Evolutionary conservation across 1,140 invertebrate species (phyloP), one percentile per base, ranked within the genome.

Genomic region (Pseudomyrmex sp.): DNA sequence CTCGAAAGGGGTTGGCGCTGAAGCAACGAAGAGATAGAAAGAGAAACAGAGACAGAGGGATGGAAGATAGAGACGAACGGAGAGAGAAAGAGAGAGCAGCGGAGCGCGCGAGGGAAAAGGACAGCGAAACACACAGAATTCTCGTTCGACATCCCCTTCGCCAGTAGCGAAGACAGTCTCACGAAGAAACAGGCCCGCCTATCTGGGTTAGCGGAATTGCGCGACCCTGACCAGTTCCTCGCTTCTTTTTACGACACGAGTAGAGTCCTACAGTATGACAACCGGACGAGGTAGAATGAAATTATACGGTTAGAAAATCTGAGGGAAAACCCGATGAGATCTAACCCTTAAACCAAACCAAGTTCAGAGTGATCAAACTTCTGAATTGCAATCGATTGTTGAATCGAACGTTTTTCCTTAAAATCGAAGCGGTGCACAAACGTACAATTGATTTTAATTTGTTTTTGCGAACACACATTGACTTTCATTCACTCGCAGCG

Each of bases 1-100:
- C 65, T 84, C 84, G 87, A 89, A 86, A 90, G 90, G 56, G 73
- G 87, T 85, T 86, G 70, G 83, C 87, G 74, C 62, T 84, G 69
- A 65, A 72, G 68, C 63, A 68, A 65, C 15, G 82, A 44, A 12
- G 50, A 70, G 83, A 88, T 56, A 82, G 85, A 87, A 73, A 84
- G 80, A 89, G 62, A 74, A 2, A 5, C n/a, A 61, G 56, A 9
- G 18, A 2, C 58, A 48, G 20, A 61, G 12, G 59, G 26, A 18
- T n/a, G 9, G n/a, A 10, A 61, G n/a, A 13, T 18, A 58, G 23
- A 58, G 62, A 20, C 23, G 20, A 46, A 13, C 20, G 58, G 15
- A 44, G 44, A 66, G 44, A 70, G 48, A 66, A 5, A 48, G 35
- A 70, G 2, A 18, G 8, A 18, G 2, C 9, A n/a, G 46, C 44